phyloP scores from a whole-genome alignment of 2,113 vertebrate species.

The Leuciscus idus region DNA sequence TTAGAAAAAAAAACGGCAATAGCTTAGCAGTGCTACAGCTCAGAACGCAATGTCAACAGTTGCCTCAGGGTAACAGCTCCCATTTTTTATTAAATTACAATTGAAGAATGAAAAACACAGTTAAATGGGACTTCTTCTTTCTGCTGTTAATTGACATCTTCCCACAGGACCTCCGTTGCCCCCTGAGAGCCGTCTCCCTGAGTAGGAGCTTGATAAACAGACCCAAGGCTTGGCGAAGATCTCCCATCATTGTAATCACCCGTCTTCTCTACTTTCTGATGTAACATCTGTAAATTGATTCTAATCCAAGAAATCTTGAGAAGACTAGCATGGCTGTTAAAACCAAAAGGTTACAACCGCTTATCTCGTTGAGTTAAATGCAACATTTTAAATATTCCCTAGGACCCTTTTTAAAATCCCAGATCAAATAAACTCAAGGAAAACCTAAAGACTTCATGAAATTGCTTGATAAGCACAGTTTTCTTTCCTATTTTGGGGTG shows the following conservation, averaged over 20 bases:
- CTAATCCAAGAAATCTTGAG: background rate
- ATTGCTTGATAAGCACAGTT: background rate
- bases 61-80: constrained; percentile 82
- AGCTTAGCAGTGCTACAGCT: constrained; percentile 68
- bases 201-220: constrained; percentile 80
- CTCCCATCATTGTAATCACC: constrained; percentile 52
- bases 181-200: constrained; percentile 70
- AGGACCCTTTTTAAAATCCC: background rate
- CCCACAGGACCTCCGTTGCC: constrained; percentile 77
- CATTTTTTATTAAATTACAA: constrained; percentile 75
- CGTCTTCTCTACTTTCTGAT: background rate
- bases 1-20: constrained; percentile 67
- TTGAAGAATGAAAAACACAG: constrained; percentile 87
- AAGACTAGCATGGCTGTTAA: background rate
- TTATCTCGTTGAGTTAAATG: background rate
- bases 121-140: constrained; percentile 72
- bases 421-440: background rate
- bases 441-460: background rate
- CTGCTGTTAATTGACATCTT: constrained; percentile 86
- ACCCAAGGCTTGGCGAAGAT: constrained; percentile 72
- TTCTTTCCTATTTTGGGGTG: background rate
- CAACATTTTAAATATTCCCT: background rate
- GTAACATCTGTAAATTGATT: background rate
- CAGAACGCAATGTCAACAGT: constrained; percentile 87
- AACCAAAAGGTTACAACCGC: background rate